Conservation (phyloP, 2,888 invertebrate genomes). For the Tetranychus truncatus region DNA sequence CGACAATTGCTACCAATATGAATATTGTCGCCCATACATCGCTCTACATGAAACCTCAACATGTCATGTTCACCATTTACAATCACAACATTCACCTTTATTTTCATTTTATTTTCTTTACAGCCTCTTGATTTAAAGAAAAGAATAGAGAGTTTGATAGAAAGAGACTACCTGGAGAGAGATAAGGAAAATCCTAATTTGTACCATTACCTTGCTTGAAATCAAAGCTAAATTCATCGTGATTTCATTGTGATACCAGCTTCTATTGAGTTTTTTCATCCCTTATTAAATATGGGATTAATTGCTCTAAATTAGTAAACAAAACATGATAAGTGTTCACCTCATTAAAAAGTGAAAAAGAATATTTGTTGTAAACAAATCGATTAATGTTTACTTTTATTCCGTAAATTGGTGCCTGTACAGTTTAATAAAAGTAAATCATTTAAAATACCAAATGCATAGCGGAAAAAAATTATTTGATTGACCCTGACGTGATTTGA, state of each 20-base stretch:
- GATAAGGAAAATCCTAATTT: slow-evolving; percentile 94
- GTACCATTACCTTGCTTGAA: slow-evolving; percentile 90
- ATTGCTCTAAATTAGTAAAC: neutral
- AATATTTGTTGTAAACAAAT: no score
- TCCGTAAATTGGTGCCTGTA: no score
- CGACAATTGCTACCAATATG: no score
- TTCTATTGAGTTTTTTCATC: neutral
- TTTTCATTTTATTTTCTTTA: slow-evolving; percentile 9
- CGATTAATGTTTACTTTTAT: no score
- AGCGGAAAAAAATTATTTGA: no score
- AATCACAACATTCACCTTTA: neutral
- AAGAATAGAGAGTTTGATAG: slow-evolving; percentile 92
- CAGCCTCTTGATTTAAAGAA: slow-evolving; percentile 95
- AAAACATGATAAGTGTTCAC: neutral
- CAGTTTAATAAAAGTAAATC: no score
- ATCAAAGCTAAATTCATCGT: slow-evolving; percentile 31
- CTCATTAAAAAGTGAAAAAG: no score
- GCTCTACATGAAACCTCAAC: neutral
- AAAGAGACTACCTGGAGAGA: slow-evolving; percentile 96
- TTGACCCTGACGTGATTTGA: no score
- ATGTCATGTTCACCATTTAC: neutral
- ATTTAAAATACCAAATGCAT: no score
- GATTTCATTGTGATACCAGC: slow-evolving; percentile 3
- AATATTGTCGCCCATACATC: neutral
- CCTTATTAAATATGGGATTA: neutral